These are phyloP conservation scores for Anas acuta DNA, from an alignment of 2,797 vertebrate species.

Conservation along the genomic window DNA sequence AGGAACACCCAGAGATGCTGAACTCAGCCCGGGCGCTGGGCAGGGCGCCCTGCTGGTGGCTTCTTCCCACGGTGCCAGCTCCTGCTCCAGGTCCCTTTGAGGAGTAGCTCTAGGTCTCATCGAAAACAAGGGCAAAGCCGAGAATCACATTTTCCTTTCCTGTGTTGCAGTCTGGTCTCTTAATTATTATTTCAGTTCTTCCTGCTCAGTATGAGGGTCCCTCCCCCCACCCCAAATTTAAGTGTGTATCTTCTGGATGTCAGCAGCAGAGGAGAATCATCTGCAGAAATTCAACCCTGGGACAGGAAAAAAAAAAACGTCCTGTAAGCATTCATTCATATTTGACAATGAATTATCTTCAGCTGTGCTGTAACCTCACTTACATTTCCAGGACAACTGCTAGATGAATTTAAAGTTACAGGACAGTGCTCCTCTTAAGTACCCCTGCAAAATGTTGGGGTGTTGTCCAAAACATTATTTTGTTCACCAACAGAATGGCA, in stretches of 20 bases:
- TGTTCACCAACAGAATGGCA: background rate
- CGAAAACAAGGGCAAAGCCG: background rate
- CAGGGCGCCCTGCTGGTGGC: background rate
- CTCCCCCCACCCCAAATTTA: background rate
- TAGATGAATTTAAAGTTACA: background rate
- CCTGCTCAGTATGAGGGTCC: slow-evolving; percentile 1
- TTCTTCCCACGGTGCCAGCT: slow-evolving; percentile 33
- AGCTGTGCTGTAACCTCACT: background rate
- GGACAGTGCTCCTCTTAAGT: background rate
- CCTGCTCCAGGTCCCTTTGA: background rate
- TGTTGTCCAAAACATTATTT: background rate
- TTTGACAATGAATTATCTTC: slow-evolving; percentile 19
- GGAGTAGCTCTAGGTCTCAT: background rate
- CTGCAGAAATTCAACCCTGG: background rate
- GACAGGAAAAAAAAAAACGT: background rate
- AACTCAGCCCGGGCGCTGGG: background rate
- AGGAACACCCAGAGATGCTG: background rate
- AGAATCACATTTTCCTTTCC: slow-evolving; percentile 3
- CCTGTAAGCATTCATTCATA: background rate
- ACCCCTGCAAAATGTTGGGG: background rate
- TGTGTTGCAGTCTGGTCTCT: background rate
- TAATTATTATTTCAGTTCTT: slow-evolving; percentile 24
- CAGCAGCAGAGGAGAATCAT: background rate
- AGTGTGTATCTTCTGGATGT: background rate
- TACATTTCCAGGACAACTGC: background rate